These are phyloP conservation scores for Hirundo rustica DNA, from an alignment of 2,797 vertebrate species.

Conservation along the genomic window DNA sequence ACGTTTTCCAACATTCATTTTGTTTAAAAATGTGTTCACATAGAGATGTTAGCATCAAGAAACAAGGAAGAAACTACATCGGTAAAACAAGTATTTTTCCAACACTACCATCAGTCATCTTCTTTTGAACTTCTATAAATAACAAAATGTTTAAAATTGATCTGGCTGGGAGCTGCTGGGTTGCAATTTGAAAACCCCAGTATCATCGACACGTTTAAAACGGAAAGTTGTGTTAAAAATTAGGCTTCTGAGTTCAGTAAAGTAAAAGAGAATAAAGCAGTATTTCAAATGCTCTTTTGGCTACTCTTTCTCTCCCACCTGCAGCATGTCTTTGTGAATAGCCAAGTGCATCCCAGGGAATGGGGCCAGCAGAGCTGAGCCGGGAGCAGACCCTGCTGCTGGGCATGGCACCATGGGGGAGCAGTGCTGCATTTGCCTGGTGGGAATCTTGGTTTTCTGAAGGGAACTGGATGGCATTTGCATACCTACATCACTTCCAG, in stretches of 20 bases:
- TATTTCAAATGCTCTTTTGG: neutral
- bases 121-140: slow-evolving; percentile 37
- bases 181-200: slow-evolving; percentile 11
- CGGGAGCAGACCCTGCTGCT: neutral
- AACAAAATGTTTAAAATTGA: slow-evolving; percentile 19
- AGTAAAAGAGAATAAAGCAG: neutral
- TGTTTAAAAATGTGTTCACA: neutral
- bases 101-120: neutral
- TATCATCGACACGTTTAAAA: neutral
- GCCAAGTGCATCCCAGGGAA: neutral
- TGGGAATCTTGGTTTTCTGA: neutral
- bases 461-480: neutral
- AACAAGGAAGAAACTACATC: neutral
- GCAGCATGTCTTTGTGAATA: neutral
- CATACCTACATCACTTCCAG: neutral
- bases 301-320: neutral
- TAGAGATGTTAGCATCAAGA: neutral
- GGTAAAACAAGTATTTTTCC: neutral
- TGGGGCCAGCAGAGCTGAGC: neutral
- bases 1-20: neutral
- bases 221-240: neutral
- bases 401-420: neutral
- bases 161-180: neutral
- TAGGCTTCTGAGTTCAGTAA: neutral
- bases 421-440: neutral